phyloP scores from a whole-genome alignment of 2,797 vertebrate genomes.

The Myioborus melanocephalus region DNA sequence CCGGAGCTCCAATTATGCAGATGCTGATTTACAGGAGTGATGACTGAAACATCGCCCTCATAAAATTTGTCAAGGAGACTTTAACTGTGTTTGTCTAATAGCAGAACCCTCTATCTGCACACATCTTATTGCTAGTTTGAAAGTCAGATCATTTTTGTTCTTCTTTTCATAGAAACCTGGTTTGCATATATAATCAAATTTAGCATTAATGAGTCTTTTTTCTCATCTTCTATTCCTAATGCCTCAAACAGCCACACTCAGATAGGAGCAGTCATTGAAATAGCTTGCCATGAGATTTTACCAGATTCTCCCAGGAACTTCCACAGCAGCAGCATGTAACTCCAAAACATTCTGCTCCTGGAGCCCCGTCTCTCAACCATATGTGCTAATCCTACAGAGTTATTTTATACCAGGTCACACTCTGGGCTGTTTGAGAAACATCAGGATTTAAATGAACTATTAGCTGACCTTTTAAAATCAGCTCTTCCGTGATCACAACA shows the following conservation, averaged over 20 bases:
- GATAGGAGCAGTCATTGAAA: not conserved
- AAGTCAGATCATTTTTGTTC: slow-evolving; percentile 61
- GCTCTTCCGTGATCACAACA: not conserved
- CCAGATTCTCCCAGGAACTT: not conserved
- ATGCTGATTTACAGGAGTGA: slow-evolving; percentile 40
- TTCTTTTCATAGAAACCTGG: slow-evolving; percentile 40
- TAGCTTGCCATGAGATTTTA: not conserved
- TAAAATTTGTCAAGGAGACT: slow-evolving; percentile 34
- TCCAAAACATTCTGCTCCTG: not conserved
- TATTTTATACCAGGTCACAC: not conserved
- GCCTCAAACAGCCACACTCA: not conserved
- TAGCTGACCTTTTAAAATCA: not conserved
- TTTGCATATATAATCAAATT: slow-evolving; percentile 60
- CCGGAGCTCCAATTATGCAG: slow-evolving; percentile 38
- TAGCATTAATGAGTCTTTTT: slow-evolving; percentile 54
- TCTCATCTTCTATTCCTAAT: slow-evolving; percentile 15
- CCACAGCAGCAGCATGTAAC: fast-evolving
- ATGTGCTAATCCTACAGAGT: not conserved
- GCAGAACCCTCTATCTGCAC: not conserved
- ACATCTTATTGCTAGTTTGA: slow-evolving; percentile 40
- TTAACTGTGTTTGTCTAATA: not conserved
- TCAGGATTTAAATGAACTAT: not conserved
- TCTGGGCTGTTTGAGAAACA: not conserved
- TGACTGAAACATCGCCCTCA: slow-evolving; percentile 33
- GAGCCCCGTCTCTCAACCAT: not conserved